phyloP scores from a whole-genome alignment of 2,797 vertebrate genomes.

The Podarcis lilfordi region DNA sequence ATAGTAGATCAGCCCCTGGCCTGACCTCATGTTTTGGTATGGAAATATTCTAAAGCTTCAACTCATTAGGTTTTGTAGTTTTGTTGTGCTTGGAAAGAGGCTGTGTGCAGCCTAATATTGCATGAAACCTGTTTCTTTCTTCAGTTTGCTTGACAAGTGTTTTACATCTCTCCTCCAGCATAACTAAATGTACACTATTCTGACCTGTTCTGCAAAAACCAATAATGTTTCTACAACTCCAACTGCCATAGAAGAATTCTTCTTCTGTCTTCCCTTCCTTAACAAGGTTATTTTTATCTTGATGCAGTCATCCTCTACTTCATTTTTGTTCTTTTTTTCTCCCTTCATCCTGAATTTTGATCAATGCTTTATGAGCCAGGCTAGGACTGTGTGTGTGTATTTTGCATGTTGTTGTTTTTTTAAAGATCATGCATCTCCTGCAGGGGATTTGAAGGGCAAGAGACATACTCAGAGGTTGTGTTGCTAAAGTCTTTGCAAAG shows the following conservation, averaged over 20 bases:
- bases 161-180: constrained; percentile 38
- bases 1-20: no score
- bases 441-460: constrained; percentile 49
- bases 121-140: constrained; percentile 38
- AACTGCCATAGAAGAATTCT: constrained; percentile 56
- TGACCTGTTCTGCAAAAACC: constrained; percentile 30
- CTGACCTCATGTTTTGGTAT: background rate
- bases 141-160: constrained; percentile 27
- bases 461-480: constrained; percentile 43
- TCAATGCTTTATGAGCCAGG: constrained; percentile 37
- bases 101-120: background rate
- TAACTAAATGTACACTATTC: constrained; percentile 42
- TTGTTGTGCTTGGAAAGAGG: constrained; percentile 11
- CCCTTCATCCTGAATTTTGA: constrained; percentile 37
- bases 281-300: constrained; percentile 56
- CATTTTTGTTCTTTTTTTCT: constrained; percentile 14
- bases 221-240: constrained; percentile 36
- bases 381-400: background rate
- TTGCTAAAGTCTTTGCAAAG: constrained; percentile 68
- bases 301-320: constrained; percentile 52
- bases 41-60: background rate
- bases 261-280: constrained; percentile 41
- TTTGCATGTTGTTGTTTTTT: background rate
- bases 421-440: constrained; percentile 44
- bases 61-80: background rate